These are phyloP conservation scores for Alosa sapidissima DNA, from an alignment of 2,797 vertebrate genomes.

Conservation along the genomic window DNA sequence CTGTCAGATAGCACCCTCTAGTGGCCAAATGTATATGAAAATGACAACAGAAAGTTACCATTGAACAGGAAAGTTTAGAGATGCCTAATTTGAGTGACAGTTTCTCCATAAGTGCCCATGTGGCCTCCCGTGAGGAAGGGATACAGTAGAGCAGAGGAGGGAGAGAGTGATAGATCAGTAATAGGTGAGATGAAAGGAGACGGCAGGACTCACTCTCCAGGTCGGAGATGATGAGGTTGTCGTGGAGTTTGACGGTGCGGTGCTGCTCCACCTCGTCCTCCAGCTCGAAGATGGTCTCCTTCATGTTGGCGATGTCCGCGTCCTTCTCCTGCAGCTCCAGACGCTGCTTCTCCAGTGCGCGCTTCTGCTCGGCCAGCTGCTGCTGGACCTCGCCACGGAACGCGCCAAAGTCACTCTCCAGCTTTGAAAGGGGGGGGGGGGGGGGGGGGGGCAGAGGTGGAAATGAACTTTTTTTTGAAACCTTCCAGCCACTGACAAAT, in stretches of 20 bases:
- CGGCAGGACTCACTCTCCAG: conserved; percentile 79
- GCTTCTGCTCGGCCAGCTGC: conserved; percentile 79
- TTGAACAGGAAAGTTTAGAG: not conserved
- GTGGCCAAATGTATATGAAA: not conserved
- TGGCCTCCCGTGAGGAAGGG: too few relatives aligned
- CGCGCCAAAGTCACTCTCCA: conserved; percentile 79
- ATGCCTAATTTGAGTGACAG: too few relatives aligned
- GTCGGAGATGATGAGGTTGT: conserved; percentile 86
- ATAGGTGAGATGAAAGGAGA: too few relatives aligned
- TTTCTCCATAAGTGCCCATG: too few relatives aligned
- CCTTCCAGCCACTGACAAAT: too few relatives aligned
- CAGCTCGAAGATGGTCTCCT: conserved; percentile 86
- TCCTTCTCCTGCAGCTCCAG: conserved; percentile 82
- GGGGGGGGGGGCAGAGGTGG: too few relatives aligned
- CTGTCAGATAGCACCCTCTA: not conserved
- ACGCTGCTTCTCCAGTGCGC: conserved; percentile 78
- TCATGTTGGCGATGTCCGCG: conserved; percentile 83
- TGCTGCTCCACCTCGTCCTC: conserved; percentile 89
- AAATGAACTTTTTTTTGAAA: too few relatives aligned
- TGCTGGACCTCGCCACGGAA: conserved; percentile 83
- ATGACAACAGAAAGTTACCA: not conserved
- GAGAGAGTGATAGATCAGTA: not conserved
- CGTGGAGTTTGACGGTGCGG: conserved; percentile 85
- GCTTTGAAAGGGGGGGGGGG: conserved; percentile 57
- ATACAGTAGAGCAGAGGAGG: not conserved